Evolutionary conservation across 2,797 vertebrate genomes (phyloP).

Genomic region (Lateolabrax maculatus): DNA sequence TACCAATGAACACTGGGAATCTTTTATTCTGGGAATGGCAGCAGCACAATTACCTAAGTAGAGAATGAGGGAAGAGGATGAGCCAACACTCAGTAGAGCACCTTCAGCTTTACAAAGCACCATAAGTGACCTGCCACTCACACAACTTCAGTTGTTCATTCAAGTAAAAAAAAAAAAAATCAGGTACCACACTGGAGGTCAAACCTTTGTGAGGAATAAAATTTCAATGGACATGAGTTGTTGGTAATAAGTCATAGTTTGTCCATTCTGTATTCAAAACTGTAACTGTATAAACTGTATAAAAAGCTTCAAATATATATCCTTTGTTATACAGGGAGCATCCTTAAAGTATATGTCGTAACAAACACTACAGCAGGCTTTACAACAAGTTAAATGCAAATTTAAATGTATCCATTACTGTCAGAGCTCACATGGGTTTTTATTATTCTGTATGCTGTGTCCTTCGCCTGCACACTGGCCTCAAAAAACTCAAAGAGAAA

Average conservation of each 20-base stretch:
- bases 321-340: background rate
- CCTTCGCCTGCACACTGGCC: conserved; percentile 61
- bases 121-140: conserved; percentile 69
- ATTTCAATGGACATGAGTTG: background rate
- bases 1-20: conserved; percentile 43
- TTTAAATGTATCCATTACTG: background rate
- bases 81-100: conserved; percentile 39
- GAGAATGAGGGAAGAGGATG: conserved; percentile 41
- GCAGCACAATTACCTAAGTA: conserved; percentile 50
- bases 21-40: conserved; percentile 51
- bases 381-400: background rate
- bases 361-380: background rate
- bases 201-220: background rate
- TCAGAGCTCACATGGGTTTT: conserved; percentile 23
- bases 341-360: background rate
- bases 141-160: conserved; percentile 37
- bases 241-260: background rate
- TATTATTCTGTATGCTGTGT: conserved; percentile 39
- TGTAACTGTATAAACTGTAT: no score
- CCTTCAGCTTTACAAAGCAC: conserved; percentile 52
- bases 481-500: conserved; percentile 55
- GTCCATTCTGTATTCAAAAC: background rate
- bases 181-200: background rate
- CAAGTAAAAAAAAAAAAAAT: conserved; percentile 17
- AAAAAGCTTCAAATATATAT: background rate